A percentile compares a stretch with the other conserved stretches of the same genome.
Conservation (phyloP, 2,888 invertebrate species). For the Eretmocerus hayati region DNA sequence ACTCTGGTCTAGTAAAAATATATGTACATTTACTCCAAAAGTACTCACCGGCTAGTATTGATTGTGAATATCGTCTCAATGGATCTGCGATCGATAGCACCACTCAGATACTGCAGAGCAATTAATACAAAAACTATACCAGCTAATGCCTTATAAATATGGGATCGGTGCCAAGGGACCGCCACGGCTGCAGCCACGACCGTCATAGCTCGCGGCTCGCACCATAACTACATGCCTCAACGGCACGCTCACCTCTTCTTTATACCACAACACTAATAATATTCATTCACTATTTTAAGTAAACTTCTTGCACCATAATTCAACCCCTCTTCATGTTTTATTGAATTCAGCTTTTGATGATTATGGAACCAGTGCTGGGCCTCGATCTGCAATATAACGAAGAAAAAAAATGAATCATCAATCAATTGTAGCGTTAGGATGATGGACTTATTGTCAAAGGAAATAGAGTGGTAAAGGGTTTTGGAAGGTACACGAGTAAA, state of each 20-base stretch:
- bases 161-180: conserved; percentile 48
- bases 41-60: conserved; percentile 39
- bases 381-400: too few relatives aligned
- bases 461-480: too few relatives aligned
- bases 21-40: neutral
- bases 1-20: neutral
- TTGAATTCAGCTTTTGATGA: too few relatives aligned
- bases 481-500: too few relatives aligned
- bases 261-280: too few relatives aligned
- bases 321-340: too few relatives aligned
- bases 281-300: too few relatives aligned
- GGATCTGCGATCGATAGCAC: conserved; percentile 52
- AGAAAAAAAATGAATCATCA: too few relatives aligned
- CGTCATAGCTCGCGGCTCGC: conserved; percentile 43
- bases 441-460: too few relatives aligned
- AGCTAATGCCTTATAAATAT: conserved; percentile 54
- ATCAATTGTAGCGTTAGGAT: too few relatives aligned
- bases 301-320: too few relatives aligned
- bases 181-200: conserved; percentile 46
- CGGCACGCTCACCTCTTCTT: neutral
- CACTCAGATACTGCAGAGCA: conserved; percentile 63
- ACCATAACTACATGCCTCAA: conserved; percentile 36
- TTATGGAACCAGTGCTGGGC: too few relatives aligned
- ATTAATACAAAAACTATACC: conserved; percentile 58
- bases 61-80: conserved; percentile 44